Evolutionary conservation across 2,797 vertebrate species (phyloP).

Genomic region (Lepus townsendii): DNA sequence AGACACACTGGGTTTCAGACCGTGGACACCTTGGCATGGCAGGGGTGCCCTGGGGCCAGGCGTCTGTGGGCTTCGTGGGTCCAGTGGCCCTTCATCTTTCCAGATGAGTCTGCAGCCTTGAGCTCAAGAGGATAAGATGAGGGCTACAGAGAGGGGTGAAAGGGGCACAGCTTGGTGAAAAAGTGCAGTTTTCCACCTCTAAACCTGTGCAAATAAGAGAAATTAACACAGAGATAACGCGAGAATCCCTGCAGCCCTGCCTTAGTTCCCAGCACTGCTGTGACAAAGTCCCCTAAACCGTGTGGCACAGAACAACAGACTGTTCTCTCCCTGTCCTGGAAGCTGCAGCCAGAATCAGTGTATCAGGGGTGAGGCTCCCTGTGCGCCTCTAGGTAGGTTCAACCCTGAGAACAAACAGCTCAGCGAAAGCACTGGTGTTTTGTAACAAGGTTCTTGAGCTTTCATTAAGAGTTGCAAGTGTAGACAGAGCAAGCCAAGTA

Average conservation of each 20-base stretch:
- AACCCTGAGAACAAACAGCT: not conserved
- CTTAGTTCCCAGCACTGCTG: rapidly evolving
- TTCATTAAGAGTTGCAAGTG: not conserved
- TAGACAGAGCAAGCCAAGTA: not conserved
- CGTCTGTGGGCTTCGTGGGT: not conserved
- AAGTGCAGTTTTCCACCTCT: not conserved
- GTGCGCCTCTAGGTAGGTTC: not conserved
- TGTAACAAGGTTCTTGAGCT: not conserved
- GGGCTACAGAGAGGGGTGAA: not conserved
- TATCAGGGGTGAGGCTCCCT: not conserved
- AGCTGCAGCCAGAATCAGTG: not conserved
- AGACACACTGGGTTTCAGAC: not conserved
- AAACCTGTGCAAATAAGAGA: conserved; percentile 53
- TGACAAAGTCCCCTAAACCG: not conserved
- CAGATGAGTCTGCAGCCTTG: conserved; percentile 5
- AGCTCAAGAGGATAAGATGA: not conserved
- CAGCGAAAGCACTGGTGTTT: not conserved
- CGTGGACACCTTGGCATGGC: not conserved
- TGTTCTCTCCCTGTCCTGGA: not conserved
- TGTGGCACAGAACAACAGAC: not conserved
- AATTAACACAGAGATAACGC: too few species aligned
- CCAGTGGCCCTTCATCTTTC: not conserved
- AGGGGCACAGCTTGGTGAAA: not conserved
- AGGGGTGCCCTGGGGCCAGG: not conserved
- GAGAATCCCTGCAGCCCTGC: not conserved